These are phyloP conservation scores for Anguilla anguilla DNA, from an alignment of 2,797 vertebrate genomes.

Conservation along the genomic window DNA sequence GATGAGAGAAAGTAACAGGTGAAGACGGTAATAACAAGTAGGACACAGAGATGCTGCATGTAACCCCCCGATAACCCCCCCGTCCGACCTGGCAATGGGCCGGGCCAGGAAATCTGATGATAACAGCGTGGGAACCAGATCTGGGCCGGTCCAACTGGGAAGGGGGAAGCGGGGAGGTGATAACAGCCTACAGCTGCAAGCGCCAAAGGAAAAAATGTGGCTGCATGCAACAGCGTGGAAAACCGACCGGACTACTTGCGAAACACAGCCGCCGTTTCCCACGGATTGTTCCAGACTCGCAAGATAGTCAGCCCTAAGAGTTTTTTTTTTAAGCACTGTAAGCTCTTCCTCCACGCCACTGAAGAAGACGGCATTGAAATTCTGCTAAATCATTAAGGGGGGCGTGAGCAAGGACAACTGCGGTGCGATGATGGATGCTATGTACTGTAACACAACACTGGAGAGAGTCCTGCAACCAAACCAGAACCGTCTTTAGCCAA, in stretches of 20 bases:
- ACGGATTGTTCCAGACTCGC: not conserved
- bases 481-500: not conserved
- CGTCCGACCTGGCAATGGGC: not conserved
- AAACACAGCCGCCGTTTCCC: not conserved
- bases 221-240: not conserved
- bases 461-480: not conserved
- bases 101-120: not conserved
- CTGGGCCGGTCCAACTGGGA: not conserved
- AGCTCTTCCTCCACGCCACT: not conserved
- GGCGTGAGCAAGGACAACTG: not conserved
- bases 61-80: not conserved
- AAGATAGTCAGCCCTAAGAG: not conserved
- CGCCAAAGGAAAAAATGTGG: not conserved
- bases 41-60: not conserved
- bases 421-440: not conserved
- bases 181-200: not conserved
- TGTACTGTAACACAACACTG: not conserved
- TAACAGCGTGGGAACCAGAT: constrained; percentile 7
- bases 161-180: not conserved
- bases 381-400: not conserved
- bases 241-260: not conserved
- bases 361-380: not conserved
- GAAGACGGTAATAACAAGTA: not conserved
- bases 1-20: not conserved
- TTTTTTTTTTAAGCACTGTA: not conserved